Percentiles rank a stretch among this genome's conserved stretches.
These are phyloP conservation scores for Hystrix brachyura DNA, from an alignment of 2,113 vertebrate species.

Conservation along the genomic window DNA sequence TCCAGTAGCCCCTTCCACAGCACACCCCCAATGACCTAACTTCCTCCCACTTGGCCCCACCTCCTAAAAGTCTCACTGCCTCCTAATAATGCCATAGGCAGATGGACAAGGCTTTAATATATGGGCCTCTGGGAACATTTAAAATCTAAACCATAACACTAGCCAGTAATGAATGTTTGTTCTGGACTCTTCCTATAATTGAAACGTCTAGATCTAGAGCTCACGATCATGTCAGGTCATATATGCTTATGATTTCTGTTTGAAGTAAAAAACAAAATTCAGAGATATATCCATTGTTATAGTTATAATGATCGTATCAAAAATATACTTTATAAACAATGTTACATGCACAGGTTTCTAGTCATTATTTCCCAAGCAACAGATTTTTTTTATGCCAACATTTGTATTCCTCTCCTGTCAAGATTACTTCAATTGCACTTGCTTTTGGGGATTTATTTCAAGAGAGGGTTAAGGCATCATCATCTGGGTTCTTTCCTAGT, in stretches of 20 bases:
- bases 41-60: not conserved
- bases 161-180: not conserved
- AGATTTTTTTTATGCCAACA: not conserved
- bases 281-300: not conserved
- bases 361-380: constrained; percentile 29
- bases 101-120: not conserved
- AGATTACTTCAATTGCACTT: not conserved
- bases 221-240: not conserved
- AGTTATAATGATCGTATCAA: not conserved
- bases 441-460: constrained; percentile 53
- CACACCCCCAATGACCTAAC: not conserved
- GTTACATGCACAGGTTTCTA: not conserved
- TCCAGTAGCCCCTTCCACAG: not conserved
- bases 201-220: not conserved
- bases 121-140: not conserved
- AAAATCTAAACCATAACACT: not conserved
- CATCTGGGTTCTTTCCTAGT: constrained; percentile 24
- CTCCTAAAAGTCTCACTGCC: not conserved
- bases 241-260: not conserved
- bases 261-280: constrained; percentile 19
- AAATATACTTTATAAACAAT: constrained; percentile 16
- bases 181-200: not conserved
- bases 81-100: not conserved
- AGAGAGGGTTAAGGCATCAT: constrained; percentile 3
- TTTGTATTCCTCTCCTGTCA: constrained; percentile 44